Conservation (phyloP, 2,888 invertebrate genomes). For the Agriotes lineatus region DNA sequence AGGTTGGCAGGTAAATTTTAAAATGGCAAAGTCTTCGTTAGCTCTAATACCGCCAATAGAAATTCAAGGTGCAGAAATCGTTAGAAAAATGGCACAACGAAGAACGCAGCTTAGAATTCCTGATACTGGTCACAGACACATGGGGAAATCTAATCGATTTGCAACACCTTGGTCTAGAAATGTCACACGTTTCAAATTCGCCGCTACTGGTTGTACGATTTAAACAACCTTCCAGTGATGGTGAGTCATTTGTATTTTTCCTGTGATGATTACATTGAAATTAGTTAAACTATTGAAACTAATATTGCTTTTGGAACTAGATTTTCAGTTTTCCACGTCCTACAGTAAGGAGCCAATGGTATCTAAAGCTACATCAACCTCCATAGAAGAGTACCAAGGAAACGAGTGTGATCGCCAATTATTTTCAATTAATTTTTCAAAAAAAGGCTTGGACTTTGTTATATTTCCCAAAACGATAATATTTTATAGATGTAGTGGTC, state of each 20-base stretch:
- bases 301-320: no score
- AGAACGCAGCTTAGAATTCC: conserved; percentile 69
- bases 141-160: conserved; percentile 53
- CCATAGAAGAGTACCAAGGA: no score
- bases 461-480: conserved; percentile 73
- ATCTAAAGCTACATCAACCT: no score
- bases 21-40: neutral
- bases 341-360: no score
- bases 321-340: no score
- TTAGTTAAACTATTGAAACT: neutral
- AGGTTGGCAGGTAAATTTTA: conserved; percentile 70
- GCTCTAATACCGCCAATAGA: conserved; percentile 58
- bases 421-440: conserved; percentile 72
- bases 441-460: conserved; percentile 74
- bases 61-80: conserved; percentile 73
- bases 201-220: neutral
- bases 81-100: conserved; percentile 71
- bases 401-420: no score
- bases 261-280: neutral
- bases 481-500: conserved; percentile 73
- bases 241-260: no score
- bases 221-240: neutral
- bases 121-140: conserved; percentile 68
- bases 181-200: neutral
- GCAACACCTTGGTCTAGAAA: conserved; percentile 31